These are phyloP conservation scores for Heliconius ethilla DNA, from an alignment of 2,888 invertebrate genomes.

Conservation along the genomic window DNA sequence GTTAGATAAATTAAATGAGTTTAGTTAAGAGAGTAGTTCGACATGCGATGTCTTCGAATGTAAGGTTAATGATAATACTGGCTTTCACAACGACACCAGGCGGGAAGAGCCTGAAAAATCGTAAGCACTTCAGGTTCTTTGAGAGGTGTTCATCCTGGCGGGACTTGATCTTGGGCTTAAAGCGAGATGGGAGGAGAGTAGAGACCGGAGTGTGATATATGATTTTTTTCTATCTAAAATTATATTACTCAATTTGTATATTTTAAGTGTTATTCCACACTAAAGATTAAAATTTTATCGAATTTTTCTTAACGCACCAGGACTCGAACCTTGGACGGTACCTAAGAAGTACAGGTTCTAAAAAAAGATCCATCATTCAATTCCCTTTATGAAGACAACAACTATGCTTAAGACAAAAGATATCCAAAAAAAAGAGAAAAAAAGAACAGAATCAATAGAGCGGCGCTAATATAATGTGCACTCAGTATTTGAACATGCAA, in stretches of 20 bases:
- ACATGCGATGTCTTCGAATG: not conserved
- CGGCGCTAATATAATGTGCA: slow-evolving; percentile 22
- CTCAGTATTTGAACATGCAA: slow-evolving; percentile 18
- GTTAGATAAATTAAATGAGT: not conserved
- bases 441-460: not conserved
- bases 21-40: not conserved
- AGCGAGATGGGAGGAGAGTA: not conserved
- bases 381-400: not conserved
- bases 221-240: not conserved
- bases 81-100: not conserved
- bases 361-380: not conserved
- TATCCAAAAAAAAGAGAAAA: not conserved
- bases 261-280: too few species aligned
- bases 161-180: not conserved
- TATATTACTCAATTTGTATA: not conserved
- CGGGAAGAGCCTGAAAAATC: not conserved
- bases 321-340: not conserved
- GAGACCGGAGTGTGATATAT: not conserved
- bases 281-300: too few species aligned
- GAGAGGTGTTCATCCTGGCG: not conserved
- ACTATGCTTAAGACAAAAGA: not conserved
- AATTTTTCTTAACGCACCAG: not conserved
- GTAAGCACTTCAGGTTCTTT: not conserved
- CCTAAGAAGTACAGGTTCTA: not conserved
- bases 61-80: too few species aligned